Evolutionary conservation across 2,797 vertebrate genomes (phyloP).

Genomic region (Dryobates pubescens): DNA sequence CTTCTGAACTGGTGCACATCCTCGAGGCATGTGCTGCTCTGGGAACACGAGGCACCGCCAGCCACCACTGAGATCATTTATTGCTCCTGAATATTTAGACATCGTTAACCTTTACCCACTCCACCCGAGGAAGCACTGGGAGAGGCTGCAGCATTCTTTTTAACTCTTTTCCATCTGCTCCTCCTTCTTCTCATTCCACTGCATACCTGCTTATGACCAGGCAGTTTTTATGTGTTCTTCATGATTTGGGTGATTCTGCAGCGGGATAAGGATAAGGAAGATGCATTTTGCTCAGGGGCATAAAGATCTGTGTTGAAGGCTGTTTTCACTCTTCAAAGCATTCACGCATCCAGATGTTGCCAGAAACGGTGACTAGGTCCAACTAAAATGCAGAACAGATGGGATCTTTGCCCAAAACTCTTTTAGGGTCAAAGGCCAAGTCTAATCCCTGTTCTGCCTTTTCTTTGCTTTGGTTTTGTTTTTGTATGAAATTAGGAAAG

Average conservation of each 20-base stretch:
- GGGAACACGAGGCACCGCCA: constrained; percentile 68
- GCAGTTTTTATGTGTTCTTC: neutral
- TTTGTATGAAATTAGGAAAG: constrained; percentile 20
- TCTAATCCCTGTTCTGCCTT: constrained; percentile 2
- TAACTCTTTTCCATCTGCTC: constrained; percentile 21
- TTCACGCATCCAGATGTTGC: constrained; percentile 20
- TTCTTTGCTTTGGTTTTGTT: neutral
- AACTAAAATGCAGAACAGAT: constrained; percentile 52
- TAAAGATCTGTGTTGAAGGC: neutral
- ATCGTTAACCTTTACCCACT: constrained; percentile 69
- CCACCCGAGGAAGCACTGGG: constrained; percentile 53
- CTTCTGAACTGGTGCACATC: constrained; percentile 68
- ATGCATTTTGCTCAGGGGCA: neutral
- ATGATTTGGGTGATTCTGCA: neutral
- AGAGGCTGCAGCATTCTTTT: constrained; percentile 39
- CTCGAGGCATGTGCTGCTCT: constrained; percentile 53
- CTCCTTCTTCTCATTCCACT: neutral
- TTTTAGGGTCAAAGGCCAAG: constrained; percentile 41
- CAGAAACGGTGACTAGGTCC: constrained; percentile 23
- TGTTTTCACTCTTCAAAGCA: constrained; percentile 27
- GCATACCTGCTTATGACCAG: neutral
- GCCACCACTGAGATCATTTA: constrained; percentile 70
- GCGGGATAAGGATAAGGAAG: neutral
- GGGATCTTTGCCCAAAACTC: constrained; percentile 48
- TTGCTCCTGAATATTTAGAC: constrained; percentile 72